A percentile compares a stretch with the other conserved stretches of the same genome.
Evolutionary conservation across 2,113 vertebrate genomes (phyloP).

Genomic region (Dolichotis patagonum): DNA sequence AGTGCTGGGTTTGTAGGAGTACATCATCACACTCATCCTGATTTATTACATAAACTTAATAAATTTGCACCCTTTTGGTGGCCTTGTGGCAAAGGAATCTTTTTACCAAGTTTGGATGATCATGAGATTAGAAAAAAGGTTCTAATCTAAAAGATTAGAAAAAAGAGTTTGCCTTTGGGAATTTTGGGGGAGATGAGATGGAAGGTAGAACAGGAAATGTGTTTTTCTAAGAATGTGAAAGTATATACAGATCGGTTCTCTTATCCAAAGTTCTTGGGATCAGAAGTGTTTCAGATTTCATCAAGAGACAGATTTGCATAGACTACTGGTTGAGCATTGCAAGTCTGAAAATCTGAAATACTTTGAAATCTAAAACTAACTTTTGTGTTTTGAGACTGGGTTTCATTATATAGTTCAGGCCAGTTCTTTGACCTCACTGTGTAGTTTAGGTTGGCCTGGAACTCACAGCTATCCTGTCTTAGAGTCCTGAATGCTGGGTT

Average conservation of each 20-base stretch:
- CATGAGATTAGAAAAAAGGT: slow-evolving; percentile 16
- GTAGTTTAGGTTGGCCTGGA: neutral
- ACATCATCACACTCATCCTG: too few species aligned
- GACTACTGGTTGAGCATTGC: neutral
- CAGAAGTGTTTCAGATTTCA: neutral
- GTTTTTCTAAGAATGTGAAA: slow-evolving; percentile 25
- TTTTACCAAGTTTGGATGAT: slow-evolving; percentile 27
- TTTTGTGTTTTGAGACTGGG: neutral
- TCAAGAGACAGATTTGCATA: neutral
- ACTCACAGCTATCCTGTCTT: neutral
- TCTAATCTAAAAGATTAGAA: too few species aligned
- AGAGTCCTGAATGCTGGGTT: neutral
- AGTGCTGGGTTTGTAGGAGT: too few species aligned
- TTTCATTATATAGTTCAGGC: neutral
- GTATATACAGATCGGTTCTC: neutral
- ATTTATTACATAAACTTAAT: too few species aligned
- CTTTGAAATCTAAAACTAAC: neutral
- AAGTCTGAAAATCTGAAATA: neutral
- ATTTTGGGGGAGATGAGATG: slow-evolving; percentile 46
- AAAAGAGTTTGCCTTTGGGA: too few species aligned
- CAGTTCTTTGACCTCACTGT: neutral
- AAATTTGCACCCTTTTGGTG: neutral
- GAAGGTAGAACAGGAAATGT: slow-evolving; percentile 36
- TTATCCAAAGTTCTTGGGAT: neutral
- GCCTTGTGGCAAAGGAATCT: neutral